These are phyloP conservation scores for Apocrypta bakeri DNA, from an alignment of 1,140 invertebrate genomes.

Conservation along the genomic window DNA sequence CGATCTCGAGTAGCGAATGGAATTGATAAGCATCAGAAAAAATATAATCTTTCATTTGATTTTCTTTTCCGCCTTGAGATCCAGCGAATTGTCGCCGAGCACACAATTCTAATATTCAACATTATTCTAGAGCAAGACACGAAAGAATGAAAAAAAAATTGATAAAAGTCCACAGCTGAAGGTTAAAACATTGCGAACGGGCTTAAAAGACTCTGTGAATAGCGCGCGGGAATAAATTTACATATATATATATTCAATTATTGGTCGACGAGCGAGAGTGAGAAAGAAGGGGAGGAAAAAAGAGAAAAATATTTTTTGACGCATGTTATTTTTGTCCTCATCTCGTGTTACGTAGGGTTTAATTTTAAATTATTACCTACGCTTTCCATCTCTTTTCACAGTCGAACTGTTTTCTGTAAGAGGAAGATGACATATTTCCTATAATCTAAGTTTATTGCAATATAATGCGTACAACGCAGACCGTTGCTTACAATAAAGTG, in stretches of 20 bases:
- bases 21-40: neutral
- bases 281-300: too few species aligned
- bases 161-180: slow-evolving; percentile 25
- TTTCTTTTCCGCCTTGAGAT: neutral
- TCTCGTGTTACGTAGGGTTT: slow-evolving; percentile 25
- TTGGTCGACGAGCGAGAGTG: slow-evolving; percentile 12
- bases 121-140: neutral
- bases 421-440: slow-evolving; percentile 48
- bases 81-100: neutral
- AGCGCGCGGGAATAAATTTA: slow-evolving; percentile 40
- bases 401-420: slow-evolving; percentile 35
- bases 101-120: neutral
- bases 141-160: slow-evolving; percentile 1
- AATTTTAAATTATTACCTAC: slow-evolving; percentile 41
- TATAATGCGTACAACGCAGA: slow-evolving; percentile 43
- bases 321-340: slow-evolving; percentile 30
- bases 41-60: neutral
- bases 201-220: slow-evolving; percentile 25
- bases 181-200: slow-evolving; percentile 9
- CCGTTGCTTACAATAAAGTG: slow-evolving; percentile 50
- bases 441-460: slow-evolving; percentile 45
- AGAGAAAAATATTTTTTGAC: slow-evolving; percentile 26
- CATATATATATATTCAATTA: slow-evolving; percentile 24
- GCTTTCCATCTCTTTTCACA: slow-evolving; percentile 38
- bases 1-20: neutral